Percentiles rank a stretch among this genome's conserved stretches.
Evolutionary conservation across 1,140 invertebrate species (phyloP).

Genomic region (Drosophila mojavensis): DNA sequence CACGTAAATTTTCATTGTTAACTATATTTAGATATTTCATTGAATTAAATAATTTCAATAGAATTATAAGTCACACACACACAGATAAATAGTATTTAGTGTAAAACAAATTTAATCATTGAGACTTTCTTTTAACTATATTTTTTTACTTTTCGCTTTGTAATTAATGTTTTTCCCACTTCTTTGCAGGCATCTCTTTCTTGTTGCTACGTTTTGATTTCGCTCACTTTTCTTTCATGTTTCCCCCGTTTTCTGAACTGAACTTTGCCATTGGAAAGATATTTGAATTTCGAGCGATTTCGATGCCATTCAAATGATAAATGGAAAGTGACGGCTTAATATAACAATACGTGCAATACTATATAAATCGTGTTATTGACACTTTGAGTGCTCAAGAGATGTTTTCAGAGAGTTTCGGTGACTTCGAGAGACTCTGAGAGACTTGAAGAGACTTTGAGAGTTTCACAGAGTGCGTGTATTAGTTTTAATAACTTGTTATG

Average conservation of each 20-base stretch:
- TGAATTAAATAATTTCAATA: too few species aligned
- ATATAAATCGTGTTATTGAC: constrained; percentile 37
- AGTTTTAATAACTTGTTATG: constrained; percentile 46
- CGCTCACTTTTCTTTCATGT: constrained; percentile 5
- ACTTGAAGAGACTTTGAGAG: constrained; percentile 19
- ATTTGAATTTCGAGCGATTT: constrained; percentile 39
- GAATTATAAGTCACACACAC: too few species aligned
- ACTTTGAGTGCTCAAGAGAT: constrained; percentile 15
- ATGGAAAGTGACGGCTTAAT: constrained; percentile 45
- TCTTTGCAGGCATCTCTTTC: constrained; percentile 16
- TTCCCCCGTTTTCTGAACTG: constrained; percentile 14
- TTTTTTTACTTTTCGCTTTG: constrained; percentile 1
- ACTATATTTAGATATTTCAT: too few species aligned
- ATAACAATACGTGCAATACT: constrained; percentile 28
- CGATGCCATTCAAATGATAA: constrained; percentile 37
- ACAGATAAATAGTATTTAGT: neutral
- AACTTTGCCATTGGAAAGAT: constrained; percentile 39
- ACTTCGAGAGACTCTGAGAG: constrained; percentile 3
- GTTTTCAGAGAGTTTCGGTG: too few species aligned
- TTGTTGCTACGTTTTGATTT: constrained; percentile 10
- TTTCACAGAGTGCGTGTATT: constrained; percentile 27
- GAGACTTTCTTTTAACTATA: constrained; percentile 34
- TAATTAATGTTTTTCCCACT: constrained; percentile 40
- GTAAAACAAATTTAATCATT: neutral
- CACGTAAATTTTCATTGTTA: too few species aligned